Evolutionary conservation across 2,888 invertebrate genomes (phyloP).

Genomic region (Calliphora vomitoria): DNA sequence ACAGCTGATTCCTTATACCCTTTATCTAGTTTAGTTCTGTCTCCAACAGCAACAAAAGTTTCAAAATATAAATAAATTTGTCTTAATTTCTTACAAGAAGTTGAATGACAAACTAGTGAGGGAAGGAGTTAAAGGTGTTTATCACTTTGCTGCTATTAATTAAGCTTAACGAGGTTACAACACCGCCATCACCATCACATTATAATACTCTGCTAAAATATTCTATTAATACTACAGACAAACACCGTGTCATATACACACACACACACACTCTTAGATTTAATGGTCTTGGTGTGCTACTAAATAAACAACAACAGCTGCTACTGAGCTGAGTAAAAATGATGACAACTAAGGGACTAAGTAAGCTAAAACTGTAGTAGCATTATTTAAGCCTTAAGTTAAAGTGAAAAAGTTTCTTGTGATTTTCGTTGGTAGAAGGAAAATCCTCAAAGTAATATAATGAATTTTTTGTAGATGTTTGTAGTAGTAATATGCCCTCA

Average conservation of each 20-base stretch:
- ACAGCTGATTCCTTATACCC: no score
- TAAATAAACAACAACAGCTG: constrained; percentile 70
- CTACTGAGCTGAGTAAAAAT: constrained; percentile 51
- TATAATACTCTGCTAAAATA: constrained; percentile 46
- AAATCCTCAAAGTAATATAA: constrained; percentile 79
- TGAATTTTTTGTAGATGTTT: constrained; percentile 79
- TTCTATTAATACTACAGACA: constrained; percentile 44
- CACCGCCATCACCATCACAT: constrained; percentile 80
- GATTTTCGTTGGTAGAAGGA: constrained; percentile 36
- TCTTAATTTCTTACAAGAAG: constrained; percentile 29
- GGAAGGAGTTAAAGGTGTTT: constrained; percentile 78
- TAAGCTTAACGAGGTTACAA: constrained; percentile 85
- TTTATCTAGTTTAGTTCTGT: neutral
- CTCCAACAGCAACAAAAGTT: neutral
- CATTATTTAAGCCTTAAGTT: constrained; percentile 66
- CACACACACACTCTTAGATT: constrained; percentile 6
- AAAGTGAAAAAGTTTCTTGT: constrained; percentile 69
- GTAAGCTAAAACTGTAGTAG: constrained; percentile 44
- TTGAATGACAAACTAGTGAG: neutral
- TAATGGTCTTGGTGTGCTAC: constrained; percentile 45
- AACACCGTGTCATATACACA: constrained; percentile 24
- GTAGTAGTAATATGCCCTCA: constrained; percentile 78
- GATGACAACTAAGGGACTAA: constrained; percentile 36
- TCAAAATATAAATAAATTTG: constrained; percentile 23
- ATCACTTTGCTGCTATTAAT: constrained; percentile 84